Conservation (phyloP, 2,113 vertebrate genomes). For the Corynorhinus townsendii region DNA sequence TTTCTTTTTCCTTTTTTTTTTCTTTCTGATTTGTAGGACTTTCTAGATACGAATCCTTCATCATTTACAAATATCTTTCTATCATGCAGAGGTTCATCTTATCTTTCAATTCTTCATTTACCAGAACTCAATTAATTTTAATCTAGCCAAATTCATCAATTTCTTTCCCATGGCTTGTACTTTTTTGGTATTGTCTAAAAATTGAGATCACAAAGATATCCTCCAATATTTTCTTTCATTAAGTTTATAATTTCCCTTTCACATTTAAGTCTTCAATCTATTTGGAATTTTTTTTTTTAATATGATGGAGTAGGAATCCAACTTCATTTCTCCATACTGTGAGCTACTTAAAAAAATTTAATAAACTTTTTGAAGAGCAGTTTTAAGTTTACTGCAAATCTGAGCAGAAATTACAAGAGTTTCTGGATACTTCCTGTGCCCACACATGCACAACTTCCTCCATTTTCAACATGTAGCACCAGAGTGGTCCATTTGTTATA, state of each 20-base stretch:
- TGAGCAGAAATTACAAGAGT: not conserved
- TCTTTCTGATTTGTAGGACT: not conserved
- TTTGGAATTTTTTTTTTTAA: not conserved
- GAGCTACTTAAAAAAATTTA: not conserved
- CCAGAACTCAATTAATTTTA: not conserved
- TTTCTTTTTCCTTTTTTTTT: not conserved
- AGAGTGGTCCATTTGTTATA: not conserved
- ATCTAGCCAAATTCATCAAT: not conserved
- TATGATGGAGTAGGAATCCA: not conserved
- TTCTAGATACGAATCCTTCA: not conserved
- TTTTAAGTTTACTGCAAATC: conserved; percentile 11
- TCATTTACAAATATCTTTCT: not conserved
- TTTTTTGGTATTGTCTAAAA: not conserved
- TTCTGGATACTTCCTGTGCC: not conserved
- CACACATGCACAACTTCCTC: not conserved
- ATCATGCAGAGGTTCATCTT: not conserved
- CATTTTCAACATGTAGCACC: not conserved
- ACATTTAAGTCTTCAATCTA: not conserved
- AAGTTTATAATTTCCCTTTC: conserved; percentile 20
- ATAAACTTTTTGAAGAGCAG: not conserved
- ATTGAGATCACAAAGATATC: not conserved
- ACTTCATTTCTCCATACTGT: not conserved
- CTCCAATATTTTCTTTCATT: not conserved
- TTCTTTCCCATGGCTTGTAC: not conserved
- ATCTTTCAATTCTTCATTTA: not conserved